A percentile compares a stretch with the other conserved stretches of the same genome.
Conservation (phyloP, 1,140 invertebrate species). For the Cepaea nemoralis region DNA sequence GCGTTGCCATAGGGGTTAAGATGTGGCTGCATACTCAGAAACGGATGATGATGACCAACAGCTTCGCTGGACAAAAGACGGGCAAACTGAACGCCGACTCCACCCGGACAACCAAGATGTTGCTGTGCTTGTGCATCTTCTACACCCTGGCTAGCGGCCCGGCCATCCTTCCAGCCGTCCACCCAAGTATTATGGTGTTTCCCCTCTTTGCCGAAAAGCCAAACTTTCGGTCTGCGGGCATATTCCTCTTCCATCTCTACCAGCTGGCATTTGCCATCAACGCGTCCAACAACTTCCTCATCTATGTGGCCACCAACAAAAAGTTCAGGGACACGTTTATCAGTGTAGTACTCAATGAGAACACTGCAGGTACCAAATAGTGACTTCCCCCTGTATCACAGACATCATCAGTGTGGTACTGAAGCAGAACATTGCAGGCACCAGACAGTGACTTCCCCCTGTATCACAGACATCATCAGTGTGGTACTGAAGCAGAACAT, state of each 20-base stretch:
- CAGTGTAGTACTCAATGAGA: neutral
- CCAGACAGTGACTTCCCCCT: too few species aligned
- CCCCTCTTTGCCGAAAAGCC: neutral
- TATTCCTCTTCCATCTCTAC: neutral
- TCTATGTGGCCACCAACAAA: neutral
- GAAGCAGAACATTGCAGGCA: too few species aligned
- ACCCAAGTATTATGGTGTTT: neutral
- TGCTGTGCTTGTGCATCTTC: constrained; percentile 8
- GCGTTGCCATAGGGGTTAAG: constrained; percentile 13
- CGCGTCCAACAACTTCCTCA: neutral
- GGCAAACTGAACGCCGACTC: neutral
- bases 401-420: too few species aligned
- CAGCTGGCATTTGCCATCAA: neutral
- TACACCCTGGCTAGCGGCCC: constrained; percentile 8
- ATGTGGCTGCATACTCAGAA: neutral
- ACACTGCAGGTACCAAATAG: too few species aligned
- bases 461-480: too few species aligned
- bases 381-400: too few species aligned
- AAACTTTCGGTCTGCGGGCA: neutral
- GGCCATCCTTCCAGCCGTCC: neutral
- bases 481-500: too few species aligned
- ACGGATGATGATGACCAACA: neutral
- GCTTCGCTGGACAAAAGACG: neutral
- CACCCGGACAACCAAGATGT: constrained; percentile 11
- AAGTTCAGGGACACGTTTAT: neutral